Evolutionary conservation across 2,113 vertebrate species (phyloP).

Genomic region (Protobothrops flavoviridis): DNA sequence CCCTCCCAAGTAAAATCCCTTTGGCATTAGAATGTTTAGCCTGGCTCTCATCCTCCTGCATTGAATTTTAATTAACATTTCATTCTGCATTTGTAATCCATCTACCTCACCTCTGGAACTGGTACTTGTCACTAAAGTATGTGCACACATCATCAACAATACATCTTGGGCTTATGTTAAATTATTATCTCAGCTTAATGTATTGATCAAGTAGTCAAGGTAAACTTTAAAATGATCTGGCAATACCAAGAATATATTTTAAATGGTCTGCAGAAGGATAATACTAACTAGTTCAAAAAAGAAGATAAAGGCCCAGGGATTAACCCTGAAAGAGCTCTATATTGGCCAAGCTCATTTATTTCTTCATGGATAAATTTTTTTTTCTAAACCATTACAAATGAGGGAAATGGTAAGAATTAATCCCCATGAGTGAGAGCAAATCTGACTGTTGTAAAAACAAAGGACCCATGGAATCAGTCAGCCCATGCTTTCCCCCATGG

Average conservation of each 20-base stretch:
- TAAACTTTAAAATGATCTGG: neutral
- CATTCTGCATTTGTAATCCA: slow-evolving; percentile 25
- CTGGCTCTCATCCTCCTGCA: slow-evolving; percentile 24
- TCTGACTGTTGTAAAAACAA: neutral
- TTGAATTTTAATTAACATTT: slow-evolving; percentile 36
- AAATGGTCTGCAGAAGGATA: too few species aligned
- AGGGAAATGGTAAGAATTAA: neutral
- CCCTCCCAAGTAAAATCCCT: slow-evolving; percentile 49
- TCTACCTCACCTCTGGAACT: neutral
- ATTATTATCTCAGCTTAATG: neutral
- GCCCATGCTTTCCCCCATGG: neutral
- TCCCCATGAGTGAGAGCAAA: neutral
- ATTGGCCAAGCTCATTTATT: neutral
- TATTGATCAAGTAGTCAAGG: neutral
- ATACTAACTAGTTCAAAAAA: neutral
- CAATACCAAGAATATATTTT: neutral
- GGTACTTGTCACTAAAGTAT: neutral
- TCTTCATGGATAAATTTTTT: neutral
- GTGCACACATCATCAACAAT: neutral
- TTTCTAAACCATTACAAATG: neutral
- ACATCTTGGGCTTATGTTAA: neutral
- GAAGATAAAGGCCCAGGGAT: neutral
- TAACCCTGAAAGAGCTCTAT: neutral
- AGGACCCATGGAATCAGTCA: neutral
- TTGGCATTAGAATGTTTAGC: slow-evolving; percentile 49